Percentiles rank a stretch among this genome's conserved stretches.
Evolutionary conservation across 2,888 invertebrate species (phyloP).

Genomic region (Dichetophora obliterata): DNA sequence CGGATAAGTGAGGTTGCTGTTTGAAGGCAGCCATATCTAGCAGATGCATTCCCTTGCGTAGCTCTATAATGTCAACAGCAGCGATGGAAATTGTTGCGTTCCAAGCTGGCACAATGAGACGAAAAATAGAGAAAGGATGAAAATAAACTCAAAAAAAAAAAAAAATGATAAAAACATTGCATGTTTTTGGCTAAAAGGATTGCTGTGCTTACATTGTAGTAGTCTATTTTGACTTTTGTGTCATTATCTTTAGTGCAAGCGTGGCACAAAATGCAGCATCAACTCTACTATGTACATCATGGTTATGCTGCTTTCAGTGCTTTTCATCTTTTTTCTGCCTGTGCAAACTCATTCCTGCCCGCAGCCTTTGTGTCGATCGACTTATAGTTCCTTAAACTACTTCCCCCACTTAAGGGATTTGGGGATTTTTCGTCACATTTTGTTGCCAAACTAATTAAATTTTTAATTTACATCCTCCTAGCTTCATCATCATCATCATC

Average conservation of each 20-base stretch:
- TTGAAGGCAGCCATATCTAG: no score
- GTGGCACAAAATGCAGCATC: neutral
- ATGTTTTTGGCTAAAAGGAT: no score
- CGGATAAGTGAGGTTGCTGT: neutral
- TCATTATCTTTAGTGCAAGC: neutral
- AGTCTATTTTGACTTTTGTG: neutral
- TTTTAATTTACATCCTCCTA: conserved; percentile 31
- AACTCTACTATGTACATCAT: neutral
- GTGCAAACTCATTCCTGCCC: neutral
- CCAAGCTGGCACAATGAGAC: neutral
- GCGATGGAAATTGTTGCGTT: neutral
- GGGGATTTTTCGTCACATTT: conserved; percentile 19
- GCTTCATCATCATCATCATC: neutral
- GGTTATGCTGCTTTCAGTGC: neutral
- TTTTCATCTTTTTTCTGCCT: neutral
- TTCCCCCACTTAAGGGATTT: neutral
- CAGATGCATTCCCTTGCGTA: neutral
- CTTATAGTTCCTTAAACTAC: neutral
- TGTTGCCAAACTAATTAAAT: conserved; percentile 36
- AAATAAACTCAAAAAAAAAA: no score
- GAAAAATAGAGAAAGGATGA: neutral
- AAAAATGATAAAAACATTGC: neutral
- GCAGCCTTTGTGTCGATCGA: neutral
- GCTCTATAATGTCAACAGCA: conserved; percentile 1
- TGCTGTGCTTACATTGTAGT: no score